Conservation (phyloP, 2,888 invertebrate genomes). For the Nymphalis c-album region DNA sequence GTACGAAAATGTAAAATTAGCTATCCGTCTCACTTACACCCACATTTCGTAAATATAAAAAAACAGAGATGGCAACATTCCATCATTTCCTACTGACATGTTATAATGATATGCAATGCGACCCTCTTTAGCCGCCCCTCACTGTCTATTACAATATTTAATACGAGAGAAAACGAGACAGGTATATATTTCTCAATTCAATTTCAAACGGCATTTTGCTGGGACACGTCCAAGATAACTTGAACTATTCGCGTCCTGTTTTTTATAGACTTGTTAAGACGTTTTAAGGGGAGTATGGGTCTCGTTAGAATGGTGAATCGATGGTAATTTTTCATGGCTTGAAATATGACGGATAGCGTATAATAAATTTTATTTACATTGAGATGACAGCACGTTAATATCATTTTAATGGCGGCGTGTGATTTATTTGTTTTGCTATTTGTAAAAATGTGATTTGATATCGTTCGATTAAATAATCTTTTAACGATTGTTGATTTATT, state of each 20-base stretch:
- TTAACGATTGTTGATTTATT: background rate
- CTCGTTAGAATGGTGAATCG: constrained; percentile 41
- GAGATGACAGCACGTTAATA: constrained; percentile 59
- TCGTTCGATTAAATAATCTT: background rate
- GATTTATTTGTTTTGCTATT: constrained; percentile 45
- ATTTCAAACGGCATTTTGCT: constrained; percentile 26
- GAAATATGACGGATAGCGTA: constrained; percentile 53
- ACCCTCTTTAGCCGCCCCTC: constrained; percentile 53
- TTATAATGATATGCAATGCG: constrained; percentile 69
- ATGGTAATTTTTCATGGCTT: constrained; percentile 56
- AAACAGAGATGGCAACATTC: constrained; percentile 52
- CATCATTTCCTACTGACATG: constrained; percentile 45
- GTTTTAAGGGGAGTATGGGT: constrained; percentile 43
- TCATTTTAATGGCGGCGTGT: constrained; percentile 55
- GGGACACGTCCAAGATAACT: constrained; percentile 25
- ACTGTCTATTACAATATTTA: constrained; percentile 40
- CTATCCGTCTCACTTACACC: constrained; percentile 43
- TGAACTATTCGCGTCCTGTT: constrained; percentile 44
- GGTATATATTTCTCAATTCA: constrained; percentile 35
- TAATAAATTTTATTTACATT: constrained; percentile 57
- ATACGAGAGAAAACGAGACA: constrained; percentile 43
- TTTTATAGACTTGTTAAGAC: constrained; percentile 36
- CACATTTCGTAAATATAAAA: constrained; percentile 23
- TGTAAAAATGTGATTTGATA: constrained; percentile 18
- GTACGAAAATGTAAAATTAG: constrained; percentile 49